Evolutionary conservation across 2,888 invertebrate species (phyloP), one percentile per base, ranked within the genome.

Genomic region (Sussaba pulchella): DNA sequence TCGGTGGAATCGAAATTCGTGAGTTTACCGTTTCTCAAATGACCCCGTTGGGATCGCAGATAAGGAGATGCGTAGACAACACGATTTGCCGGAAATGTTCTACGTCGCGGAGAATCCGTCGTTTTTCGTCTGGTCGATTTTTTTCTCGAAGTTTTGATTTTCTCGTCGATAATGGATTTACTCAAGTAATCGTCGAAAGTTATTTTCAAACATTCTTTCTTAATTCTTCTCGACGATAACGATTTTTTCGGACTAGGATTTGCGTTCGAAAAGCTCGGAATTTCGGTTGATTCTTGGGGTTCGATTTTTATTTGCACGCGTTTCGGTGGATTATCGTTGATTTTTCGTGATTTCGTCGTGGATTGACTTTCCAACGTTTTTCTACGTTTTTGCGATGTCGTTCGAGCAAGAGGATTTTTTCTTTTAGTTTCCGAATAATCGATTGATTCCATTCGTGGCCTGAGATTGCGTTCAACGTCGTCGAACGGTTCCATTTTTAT

Each of bases 1-100:
- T n/a, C 8, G n/a, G 47, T 5, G 0, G 57, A 19, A 26, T 82
- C 69, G 3, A 76, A 69, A 4, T 73, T 73, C 52, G 79, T 86
- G 0, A 85, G 14, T 64, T 88, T 89, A 0, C 89, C 89, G 12
- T 80, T 89, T 24, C 88, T 85, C 5, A 89, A 82, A 45, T 83
- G 84, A 0, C 75, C 47, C 6, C 86, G 82, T 10, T 88, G 88
- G 59, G 89, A 89, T 31, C 89, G 84, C 17, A 89, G 80, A 21
- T 78, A 82, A 21, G 0, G 86, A 71, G 2, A 85, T 76, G 45
- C 67, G 83, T 0, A 47, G 47, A 14, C 0, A 9, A 36, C 43
- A 63, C 59, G 21, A 1, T 31, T 6, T 36, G 36, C 4, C 61
- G 19, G 50, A 31, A 8, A 43, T 14, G 39, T 72, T 72, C 17